These are phyloP conservation scores for Ormyrus thymus DNA, from an alignment of 2,888 invertebrate genomes.

Conservation along the genomic window DNA sequence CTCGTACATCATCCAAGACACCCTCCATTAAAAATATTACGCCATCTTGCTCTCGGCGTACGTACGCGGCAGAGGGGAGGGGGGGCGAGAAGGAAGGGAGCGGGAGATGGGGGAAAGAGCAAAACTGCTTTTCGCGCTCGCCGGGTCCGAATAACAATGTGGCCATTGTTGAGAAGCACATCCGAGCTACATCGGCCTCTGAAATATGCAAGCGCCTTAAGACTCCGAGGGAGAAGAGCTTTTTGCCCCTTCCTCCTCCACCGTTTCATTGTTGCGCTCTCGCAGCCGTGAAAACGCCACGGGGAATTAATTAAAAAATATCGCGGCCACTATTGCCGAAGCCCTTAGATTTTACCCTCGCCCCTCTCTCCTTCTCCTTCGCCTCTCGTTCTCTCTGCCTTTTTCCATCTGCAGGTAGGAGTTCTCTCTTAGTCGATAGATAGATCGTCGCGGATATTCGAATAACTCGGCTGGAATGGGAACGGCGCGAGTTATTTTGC, in stretches of 20 bases:
- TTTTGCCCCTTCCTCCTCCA: background rate
- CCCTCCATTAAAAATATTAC: constrained; percentile 75
- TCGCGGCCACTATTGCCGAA: constrained; percentile 7
- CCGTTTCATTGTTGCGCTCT: constrained; percentile 56
- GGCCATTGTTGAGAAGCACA: constrained; percentile 68
- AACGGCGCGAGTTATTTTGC: constrained; percentile 18
- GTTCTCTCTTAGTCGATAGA: background rate
- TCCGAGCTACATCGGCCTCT: constrained; percentile 65
- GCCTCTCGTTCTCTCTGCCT: background rate
- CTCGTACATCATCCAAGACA: constrained; percentile 73
- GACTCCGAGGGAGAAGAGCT: constrained; percentile 44
- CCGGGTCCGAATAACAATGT: constrained; percentile 71
- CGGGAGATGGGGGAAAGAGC: background rate
- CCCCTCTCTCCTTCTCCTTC: background rate
- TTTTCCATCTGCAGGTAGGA: background rate
- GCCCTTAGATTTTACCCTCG: background rate
- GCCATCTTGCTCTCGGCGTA: constrained; percentile 68
- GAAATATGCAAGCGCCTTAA: constrained; percentile 68
- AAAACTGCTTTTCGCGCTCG: constrained; percentile 47
- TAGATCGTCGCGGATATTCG: constrained; percentile 33
- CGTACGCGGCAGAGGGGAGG: background rate
- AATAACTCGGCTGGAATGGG: constrained; percentile 4
- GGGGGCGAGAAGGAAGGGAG: constrained; percentile 1
- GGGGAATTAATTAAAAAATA: constrained; percentile 55
- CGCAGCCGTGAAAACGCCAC: constrained; percentile 46